Base-by-base conservation (phyloP, 2,113 vertebrate genomes). In the Apteryx owenii region DNA sequence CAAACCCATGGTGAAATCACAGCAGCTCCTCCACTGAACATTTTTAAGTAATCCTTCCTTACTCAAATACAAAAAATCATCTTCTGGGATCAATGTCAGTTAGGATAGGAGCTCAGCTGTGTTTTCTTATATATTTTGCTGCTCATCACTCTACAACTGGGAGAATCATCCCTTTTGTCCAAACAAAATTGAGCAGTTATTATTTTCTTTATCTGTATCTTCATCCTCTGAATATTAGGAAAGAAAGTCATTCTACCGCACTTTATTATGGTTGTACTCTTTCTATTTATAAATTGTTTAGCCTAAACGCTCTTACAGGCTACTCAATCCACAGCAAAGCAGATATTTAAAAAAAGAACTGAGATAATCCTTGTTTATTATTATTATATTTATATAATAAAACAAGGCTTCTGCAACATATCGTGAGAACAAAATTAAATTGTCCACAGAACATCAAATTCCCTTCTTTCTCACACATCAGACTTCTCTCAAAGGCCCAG, bases 401-500 rank as follows among this genome's bases (percentile, higher is more conserved):
- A 86, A 54, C 8, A 69, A 72, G 21, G 28, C 1, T 42, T 81
- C 73, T 2, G 3, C 73, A 90, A 51, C 65, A 85, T 29, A 65
- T 90, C 75, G 78, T 0, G 1, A 92, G 69, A 66, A 66, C 38
- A 93, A 96, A 88, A 93, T 50, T 50, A 80, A 80, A 72, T 60
- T 88, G 69, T 53, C 64, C 56, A 62, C 40, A 71, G 42, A 86
- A 46, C 4, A 4, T 40, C 91, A 86, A 76, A 86, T 51, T 94
- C 79, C 29, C 16, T 23, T 65, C 80, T 82, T 87, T 73, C 91
- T 94, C 92, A 79, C 65, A 38, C 44, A 89, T 36, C 73, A 62
- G 66, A 87, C 70, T 96, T 50, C 76, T 93, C 93, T 86, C 91
- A 76, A 77, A 88, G 79, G 93, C 28, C 79, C 66, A 54, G 33